Conservation (phyloP, 1,140 invertebrate genomes). For the Myzus persicae region DNA sequence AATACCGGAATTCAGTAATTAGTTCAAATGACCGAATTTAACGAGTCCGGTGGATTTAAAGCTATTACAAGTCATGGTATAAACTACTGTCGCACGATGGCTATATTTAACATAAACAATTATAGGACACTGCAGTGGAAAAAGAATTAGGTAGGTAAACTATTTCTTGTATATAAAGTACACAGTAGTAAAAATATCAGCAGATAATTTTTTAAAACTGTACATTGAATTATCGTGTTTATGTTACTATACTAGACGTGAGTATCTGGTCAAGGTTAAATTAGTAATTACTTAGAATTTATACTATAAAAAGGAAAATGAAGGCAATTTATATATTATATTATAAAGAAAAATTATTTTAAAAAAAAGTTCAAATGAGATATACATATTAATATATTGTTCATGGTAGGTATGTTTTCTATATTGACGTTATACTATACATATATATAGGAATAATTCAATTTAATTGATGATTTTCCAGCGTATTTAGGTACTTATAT, state of each 20-base stretch:
- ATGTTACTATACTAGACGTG: not conserved
- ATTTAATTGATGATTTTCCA: not conserved
- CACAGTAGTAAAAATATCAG: not conserved
- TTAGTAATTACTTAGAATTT: not conserved
- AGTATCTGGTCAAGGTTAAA: constrained; percentile 37
- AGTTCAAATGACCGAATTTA: not conserved
- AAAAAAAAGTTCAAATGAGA: not conserved
- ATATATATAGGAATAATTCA: not conserved
- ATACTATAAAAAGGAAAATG: constrained; percentile 5
- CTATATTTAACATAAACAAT: not conserved
- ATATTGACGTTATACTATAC: not conserved
- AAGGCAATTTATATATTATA: not conserved
- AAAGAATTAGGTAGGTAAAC: not conserved
- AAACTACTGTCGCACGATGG: not conserved
- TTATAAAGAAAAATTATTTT: not conserved
- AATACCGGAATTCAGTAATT: not conserved
- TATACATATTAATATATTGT: not conserved
- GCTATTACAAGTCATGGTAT: not conserved
- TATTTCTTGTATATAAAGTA: not conserved
- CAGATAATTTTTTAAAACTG: constrained; percentile 28
- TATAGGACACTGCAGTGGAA: not conserved
- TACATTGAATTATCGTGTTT: constrained; percentile 9
- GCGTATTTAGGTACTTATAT: not conserved
- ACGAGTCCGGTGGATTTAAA: not conserved
- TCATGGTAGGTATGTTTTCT: not conserved